Conservation (phyloP, 2,888 invertebrate species). For the Torymus tubicola region DNA sequence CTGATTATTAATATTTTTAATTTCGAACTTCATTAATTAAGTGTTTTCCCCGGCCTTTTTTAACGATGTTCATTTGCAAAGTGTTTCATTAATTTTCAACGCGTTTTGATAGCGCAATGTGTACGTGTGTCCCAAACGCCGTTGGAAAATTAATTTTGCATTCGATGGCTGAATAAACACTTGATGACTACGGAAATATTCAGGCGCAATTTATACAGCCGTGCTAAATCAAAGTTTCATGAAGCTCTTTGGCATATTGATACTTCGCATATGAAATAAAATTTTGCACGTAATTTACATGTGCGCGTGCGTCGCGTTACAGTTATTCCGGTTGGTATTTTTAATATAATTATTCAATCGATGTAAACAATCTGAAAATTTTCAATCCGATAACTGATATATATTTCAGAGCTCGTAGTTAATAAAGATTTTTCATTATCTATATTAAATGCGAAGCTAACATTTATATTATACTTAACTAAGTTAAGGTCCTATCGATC, state of each 20-base stretch:
- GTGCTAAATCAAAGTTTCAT: constrained; percentile 20
- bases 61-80: neutral
- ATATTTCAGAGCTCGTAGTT: too few species aligned
- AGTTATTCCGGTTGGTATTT: too few species aligned
- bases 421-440: too few species aligned
- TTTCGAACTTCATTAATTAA: too few species aligned
- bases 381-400: too few species aligned
- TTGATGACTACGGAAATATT: constrained; percentile 40
- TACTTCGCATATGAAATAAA: constrained; percentile 1
- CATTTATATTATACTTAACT: too few species aligned
- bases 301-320: too few species aligned
- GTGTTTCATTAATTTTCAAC: neutral
- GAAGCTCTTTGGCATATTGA: neutral
- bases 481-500: too few species aligned
- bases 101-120: neutral
- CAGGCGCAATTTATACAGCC: constrained; percentile 7
- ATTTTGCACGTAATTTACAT: neutral
- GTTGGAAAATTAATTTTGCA: constrained; percentile 41
- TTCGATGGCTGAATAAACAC: constrained; percentile 31
- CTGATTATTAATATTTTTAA: too few species aligned
- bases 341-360: too few species aligned
- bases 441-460: too few species aligned
- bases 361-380: too few species aligned
- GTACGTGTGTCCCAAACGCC: neutral
- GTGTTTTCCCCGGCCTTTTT: neutral